Base-by-base conservation (phyloP, 1,140 invertebrate species). In the Atta colombica region DNA sequence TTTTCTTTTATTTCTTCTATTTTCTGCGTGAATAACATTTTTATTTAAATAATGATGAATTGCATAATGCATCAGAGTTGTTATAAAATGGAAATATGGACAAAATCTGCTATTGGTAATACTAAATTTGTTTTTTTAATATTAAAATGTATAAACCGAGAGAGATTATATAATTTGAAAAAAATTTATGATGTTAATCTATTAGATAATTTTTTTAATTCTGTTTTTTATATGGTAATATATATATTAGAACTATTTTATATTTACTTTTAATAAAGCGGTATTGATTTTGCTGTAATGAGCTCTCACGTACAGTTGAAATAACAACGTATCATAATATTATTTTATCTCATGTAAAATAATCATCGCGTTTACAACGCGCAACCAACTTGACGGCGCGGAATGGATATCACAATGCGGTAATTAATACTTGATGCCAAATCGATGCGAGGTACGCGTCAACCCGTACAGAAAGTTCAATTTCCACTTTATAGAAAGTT, bases 401-500 rank as follows among this genome's bases (percentile, higher is more conserved):
- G 58, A 84, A 84, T 74, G 68, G 28, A 45, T 75, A 84, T 84
- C 55, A 74, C 80, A 84, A 75, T 84, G 69, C 25, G 39, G 69
- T 84, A 84, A 84, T 84, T 84, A 84, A 84, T 74, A 61, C 55
- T 75, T 58, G 55, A 72, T 49, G 21, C 39, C 58, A 61, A 75
- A 84, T 84, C 58, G 80, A 84, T 84, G 60, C 25, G 78, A 82
- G 51, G 72, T 58, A 60, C 78, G 80, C 69, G 80, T 84, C 69
- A 84, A 84, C 68, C 45, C 71, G 69, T 51, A 63, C 45, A 84
- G 80, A 84, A 84, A 84, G 80, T 84, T 84, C 55, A 84, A 84
- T 84, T 63, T 75, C 69, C 80, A 84, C 80, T 84, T 84, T 84
- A 71, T 74, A 74, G 69, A 58, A 75, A 84, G 80, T 63, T 84